Evolutionary conservation across 2,888 invertebrate genomes (phyloP), one percentile per base, ranked within the genome.

Genomic region (Pecten maximus): DNA sequence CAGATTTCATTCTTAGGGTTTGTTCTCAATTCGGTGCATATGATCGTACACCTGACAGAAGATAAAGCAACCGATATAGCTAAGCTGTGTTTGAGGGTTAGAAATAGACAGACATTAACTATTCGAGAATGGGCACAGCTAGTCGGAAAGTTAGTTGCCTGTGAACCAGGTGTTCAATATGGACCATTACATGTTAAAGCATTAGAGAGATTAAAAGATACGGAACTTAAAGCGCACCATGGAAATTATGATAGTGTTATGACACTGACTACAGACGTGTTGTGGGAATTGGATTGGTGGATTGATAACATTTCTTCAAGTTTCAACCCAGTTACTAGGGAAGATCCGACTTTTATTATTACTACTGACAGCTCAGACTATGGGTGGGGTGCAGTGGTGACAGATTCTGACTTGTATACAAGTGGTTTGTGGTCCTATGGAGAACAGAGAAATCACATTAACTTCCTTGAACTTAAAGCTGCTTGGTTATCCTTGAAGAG

Each of bases 1-100:
- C 0, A 3, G 8, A 91, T 92, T n/a, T 60, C 74, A 40, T 91
- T 91, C 40, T 89, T 92, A 3, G 92, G 92, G 3, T 91, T 92
- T 89, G n/a, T 89, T 35, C 19, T 90, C 0, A 0, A 90, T 60
- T 90, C 87, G n/a, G 39, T 15, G 35, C 48, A 40, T 4, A 90
- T 90, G 90, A 88, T 54, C 0, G 88, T 88, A 19, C 40, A 23
- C 10, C 23, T 90, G 0, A 40, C 60, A n/a, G n/a, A n/a, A n/a
- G n/a, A n/a, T n/a, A n/a, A n/a, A 8, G 39, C 40, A 28, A 50
- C 40, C 16, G n/a, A 50, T 12, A 48, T 48, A 16, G 48, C 48
- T 48, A 48, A 15, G 10, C 48, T 48, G 6, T 48, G 10, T 48
- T 12, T 48, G 1, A 48, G 48, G 12, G 48, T 48, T 48, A 48